These are phyloP conservation scores for Vanacampus margaritifer DNA, from an alignment of 2,113 vertebrate species.

Conservation along the genomic window DNA sequence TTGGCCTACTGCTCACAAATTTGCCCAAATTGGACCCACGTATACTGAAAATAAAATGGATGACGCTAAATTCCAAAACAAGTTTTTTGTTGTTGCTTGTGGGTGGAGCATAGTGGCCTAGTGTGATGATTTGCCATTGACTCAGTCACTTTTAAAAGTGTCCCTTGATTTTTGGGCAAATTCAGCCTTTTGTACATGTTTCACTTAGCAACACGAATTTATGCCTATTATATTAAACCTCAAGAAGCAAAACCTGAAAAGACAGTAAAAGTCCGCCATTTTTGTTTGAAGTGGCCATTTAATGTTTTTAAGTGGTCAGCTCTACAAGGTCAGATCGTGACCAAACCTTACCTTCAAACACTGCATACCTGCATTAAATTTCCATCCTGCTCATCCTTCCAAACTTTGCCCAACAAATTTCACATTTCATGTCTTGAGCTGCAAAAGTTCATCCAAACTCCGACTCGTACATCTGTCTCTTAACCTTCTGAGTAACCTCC, in stretches of 20 bases:
- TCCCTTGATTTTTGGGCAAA: neutral
- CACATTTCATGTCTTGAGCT: neutral
- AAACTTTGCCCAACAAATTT: neutral
- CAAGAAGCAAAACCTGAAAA: neutral
- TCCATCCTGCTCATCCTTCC: neutral
- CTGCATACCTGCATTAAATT: neutral
- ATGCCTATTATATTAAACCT: too few species aligned
- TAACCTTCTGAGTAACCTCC: neutral
- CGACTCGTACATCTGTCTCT: neutral
- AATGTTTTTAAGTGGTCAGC: neutral
- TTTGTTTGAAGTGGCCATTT: too few species aligned
- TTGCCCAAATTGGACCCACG: neutral
- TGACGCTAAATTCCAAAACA: neutral
- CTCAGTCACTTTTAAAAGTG: neutral
- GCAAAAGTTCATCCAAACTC: neutral
- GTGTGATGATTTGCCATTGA: neutral
- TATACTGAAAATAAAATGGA: neutral
- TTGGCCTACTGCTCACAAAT: too few species aligned
- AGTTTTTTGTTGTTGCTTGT: neutral
- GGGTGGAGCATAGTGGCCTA: neutral
- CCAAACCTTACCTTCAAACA: neutral
- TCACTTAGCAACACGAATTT: neutral
- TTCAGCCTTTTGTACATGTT: neutral
- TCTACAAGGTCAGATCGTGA: too few species aligned
- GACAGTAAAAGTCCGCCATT: neutral